Base-by-base conservation (phyloP, 2,888 invertebrate species). In the Diabrotica balteata region DNA sequence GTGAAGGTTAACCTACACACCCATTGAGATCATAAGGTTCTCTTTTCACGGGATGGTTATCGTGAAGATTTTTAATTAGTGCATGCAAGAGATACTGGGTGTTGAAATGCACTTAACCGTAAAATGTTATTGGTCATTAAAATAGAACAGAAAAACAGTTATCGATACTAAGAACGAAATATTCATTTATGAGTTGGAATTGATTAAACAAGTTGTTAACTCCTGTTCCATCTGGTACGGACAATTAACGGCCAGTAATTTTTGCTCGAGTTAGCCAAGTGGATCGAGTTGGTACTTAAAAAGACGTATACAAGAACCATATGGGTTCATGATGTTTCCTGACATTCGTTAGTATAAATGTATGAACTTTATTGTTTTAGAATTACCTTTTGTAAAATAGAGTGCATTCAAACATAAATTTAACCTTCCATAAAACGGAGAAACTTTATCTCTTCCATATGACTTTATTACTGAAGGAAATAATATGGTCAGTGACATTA, bases 111-210 rank as follows among this genome's bases (percentile, higher is more conserved):
- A 11, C 11, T 44, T 8, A 17, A 57, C 47, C 49, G 43, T 62
- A 49, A 62, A 62, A 62, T 54, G 50, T 62, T 62, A 62, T 62
- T 42, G 55, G 8, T 43, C 62, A 54, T 54, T 54, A 54, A 54
- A 54, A 54, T 54, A 42, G 54, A 54, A 54, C 54, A 42, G 55
- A 57, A 8, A 45, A 45, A 17, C 44, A 57, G 17, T 57, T 45
- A 45, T 11, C 17, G 45, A 45, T 11, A 11, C 45, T 17, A 9
- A 17, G n/a, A 11, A 57, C 45, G 55, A 57, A 57, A 57, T 7
- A 49, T 49, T 22, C 8, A 11, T 52, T 52, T 52, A 5, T 17
- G 7, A 22, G 9, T 22, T 17, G 22, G 45, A 44, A 57, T 57
- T 9, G 45, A 57, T 57, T 57, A 44, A 45, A 45, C 47, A 47